Conservation (phyloP, 2,888 invertebrate species). For the Rapana venosa region DNA sequence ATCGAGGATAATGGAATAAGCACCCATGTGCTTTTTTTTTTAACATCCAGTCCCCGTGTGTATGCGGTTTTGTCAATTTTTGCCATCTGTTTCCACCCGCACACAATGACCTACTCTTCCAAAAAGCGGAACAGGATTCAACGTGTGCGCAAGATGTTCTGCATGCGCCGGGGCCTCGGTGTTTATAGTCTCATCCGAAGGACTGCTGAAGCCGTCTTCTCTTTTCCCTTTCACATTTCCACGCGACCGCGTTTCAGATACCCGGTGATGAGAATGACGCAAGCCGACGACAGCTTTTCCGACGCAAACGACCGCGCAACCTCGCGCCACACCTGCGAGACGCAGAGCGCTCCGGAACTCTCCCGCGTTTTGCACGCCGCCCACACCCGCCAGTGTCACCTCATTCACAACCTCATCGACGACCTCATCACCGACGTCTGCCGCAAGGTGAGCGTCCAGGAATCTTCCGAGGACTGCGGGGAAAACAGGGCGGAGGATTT, state of each 20-base stretch:
- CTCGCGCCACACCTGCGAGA: background rate
- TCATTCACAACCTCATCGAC: slow-evolving; percentile 27
- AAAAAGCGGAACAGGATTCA: too few relatives aligned
- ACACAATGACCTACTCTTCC: too few relatives aligned
- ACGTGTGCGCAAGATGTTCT: too few relatives aligned
- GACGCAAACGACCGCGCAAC: background rate
- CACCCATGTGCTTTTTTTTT: too few relatives aligned
- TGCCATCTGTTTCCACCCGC: too few relatives aligned
- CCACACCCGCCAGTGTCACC: background rate
- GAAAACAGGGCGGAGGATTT: background rate
- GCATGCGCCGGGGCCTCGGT: too few relatives aligned
- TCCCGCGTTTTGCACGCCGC: background rate
- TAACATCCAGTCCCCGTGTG: too few relatives aligned
- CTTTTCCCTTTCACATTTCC: too few relatives aligned
- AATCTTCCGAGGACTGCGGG: background rate
- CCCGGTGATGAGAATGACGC: background rate
- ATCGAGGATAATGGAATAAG: too few relatives aligned
- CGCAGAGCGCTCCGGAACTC: background rate
- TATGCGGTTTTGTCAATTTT: too few relatives aligned
- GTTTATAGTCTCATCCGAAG: too few relatives aligned
- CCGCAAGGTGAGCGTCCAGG: background rate
- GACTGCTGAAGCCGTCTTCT: too few relatives aligned
- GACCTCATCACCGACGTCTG: slow-evolving; percentile 30
- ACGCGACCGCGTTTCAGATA: slow-evolving; percentile 10
- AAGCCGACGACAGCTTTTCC: background rate